Conservation (phyloP, 2,113 vertebrate genomes). For the Ardeotis arabs region DNA sequence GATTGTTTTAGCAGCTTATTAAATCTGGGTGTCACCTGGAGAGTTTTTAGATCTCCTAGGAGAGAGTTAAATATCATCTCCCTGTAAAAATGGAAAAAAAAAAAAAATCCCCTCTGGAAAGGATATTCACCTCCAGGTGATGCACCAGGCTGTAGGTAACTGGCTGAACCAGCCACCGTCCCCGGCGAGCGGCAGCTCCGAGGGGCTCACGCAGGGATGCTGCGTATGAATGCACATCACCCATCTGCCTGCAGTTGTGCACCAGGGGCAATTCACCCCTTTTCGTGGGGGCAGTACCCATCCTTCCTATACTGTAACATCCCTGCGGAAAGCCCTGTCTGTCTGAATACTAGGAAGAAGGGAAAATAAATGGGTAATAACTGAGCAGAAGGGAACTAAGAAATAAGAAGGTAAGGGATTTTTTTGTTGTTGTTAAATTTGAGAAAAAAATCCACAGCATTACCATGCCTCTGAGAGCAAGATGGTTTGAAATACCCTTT, state of each 20-base stretch:
- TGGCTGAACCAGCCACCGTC: not conserved
- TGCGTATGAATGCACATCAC: fast-evolving
- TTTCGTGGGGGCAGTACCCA: not conserved
- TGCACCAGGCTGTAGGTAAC: not conserved
- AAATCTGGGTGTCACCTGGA: not conserved
- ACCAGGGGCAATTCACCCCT: not conserved
- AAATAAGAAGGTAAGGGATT: not conserved
- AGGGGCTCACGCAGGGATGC: not conserved
- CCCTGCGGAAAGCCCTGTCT: not conserved
- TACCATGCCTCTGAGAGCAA: not conserved
- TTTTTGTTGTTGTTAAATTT: not conserved
- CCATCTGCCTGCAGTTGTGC: fast-evolving
- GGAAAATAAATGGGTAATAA: not conserved
- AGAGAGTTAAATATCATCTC: not conserved
- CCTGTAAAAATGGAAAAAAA: not conserved
- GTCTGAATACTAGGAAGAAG: not conserved
- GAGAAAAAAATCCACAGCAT: not conserved
- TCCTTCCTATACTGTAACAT: not conserved
- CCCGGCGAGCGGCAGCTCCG: not conserved
- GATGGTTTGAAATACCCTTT: not conserved
- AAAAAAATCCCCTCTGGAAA: not conserved
- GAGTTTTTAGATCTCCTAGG: not conserved
- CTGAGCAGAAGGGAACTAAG: not conserved
- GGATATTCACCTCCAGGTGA: not conserved
- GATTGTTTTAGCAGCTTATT: not conserved